phyloP scores from a whole-genome alignment of 35 echinoderm and acorn worm genomes.

The Patiria miniata region DNA sequence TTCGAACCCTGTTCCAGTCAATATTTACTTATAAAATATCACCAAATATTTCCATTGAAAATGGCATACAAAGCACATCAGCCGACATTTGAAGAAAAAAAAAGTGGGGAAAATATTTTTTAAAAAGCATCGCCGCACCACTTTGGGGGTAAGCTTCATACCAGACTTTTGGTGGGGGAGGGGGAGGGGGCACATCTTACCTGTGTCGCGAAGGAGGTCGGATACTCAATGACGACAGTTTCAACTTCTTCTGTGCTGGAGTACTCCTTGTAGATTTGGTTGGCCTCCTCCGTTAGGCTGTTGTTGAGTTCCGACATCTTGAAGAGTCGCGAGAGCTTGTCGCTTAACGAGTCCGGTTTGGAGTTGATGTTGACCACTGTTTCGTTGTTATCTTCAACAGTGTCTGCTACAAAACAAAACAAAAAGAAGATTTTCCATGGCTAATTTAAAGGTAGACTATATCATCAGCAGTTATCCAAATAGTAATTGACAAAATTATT shows the following conservation, averaged over 20 bases:
- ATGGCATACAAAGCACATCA: no score
- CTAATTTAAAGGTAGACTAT: no score
- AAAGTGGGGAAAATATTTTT: no score
- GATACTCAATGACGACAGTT: conserved; percentile 36
- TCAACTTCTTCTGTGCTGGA: conserved; percentile 17
- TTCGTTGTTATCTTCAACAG: background rate
- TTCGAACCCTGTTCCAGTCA: no score
- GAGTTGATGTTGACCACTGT: background rate
- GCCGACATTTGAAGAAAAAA: no score
- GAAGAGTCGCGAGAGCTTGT: conserved; percentile 24
- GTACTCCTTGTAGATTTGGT: conserved; percentile 41
- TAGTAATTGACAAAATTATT: no score
- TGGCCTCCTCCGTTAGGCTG: conserved; percentile 11
- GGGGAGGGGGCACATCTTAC: conserved; percentile 16
- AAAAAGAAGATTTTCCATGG: background rate
- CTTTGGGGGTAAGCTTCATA: no score
- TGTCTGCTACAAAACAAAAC: background rate
- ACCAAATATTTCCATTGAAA: no score
- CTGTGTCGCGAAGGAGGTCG: conserved; percentile 75
- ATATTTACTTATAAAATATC: no score
- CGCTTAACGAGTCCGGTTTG: background rate
- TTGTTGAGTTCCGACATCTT: conserved; percentile 12
- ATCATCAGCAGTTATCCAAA: no score
- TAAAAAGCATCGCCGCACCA: no score
- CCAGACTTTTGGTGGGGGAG: no score